A percentile compares a stretch with the other conserved stretches of the same genome.
These are phyloP conservation scores for Cynopterus brachyotis DNA, from an alignment of 2,113 vertebrate genomes.

Conservation along the genomic window DNA sequence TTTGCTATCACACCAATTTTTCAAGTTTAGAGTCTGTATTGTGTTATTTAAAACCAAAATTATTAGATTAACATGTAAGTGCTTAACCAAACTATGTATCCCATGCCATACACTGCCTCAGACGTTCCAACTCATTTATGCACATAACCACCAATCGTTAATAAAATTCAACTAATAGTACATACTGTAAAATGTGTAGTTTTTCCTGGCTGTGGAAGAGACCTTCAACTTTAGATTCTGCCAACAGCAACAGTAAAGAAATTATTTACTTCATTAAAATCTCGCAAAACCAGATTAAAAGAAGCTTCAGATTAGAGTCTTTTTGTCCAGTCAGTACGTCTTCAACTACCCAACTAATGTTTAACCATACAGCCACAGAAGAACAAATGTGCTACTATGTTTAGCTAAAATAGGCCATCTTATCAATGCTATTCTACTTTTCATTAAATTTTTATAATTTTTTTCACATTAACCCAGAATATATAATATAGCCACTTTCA, in stretches of 20 bases:
- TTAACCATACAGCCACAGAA: neutral
- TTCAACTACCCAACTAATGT: neutral
- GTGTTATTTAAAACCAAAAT: conserved; percentile 53
- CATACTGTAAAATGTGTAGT: conserved; percentile 73
- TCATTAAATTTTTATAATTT: neutral
- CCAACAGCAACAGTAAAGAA: conserved; percentile 69
- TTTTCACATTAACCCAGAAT: conserved; percentile 37
- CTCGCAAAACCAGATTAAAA: conserved; percentile 34
- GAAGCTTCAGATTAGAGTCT: conserved; percentile 2
- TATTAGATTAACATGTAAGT: conserved; percentile 21
- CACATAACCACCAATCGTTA: conserved; percentile 40
- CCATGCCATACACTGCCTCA: conserved; percentile 63
- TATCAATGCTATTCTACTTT: neutral
- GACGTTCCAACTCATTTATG: conserved; percentile 43
- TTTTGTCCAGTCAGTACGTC: conserved; percentile 6
- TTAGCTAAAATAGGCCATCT: neutral
- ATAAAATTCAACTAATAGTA: conserved; percentile 56
- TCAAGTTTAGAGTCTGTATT: neutral
- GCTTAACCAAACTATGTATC: conserved; percentile 43
- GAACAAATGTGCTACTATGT: neutral
- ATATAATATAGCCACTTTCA: neutral
- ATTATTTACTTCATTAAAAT: conserved; percentile 63
- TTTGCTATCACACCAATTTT: conserved; percentile 53
- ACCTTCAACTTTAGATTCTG: conserved; percentile 75
- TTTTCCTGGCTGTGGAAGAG: conserved; percentile 67